phyloP scores from a whole-genome alignment of 2,113 vertebrate genomes.

The Nematolebias whitei region DNA sequence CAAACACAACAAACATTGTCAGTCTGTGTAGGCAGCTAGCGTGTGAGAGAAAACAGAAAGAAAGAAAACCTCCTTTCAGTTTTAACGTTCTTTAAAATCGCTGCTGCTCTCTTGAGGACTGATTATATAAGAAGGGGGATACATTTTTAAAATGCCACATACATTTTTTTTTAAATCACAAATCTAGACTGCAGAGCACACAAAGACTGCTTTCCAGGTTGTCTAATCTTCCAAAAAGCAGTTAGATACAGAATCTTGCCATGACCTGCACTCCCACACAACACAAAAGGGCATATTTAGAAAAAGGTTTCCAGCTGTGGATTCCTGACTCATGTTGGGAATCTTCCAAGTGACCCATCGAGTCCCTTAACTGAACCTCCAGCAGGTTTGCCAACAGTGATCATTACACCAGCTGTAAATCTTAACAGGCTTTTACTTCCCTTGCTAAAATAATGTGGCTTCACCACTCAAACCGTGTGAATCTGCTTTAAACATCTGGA shows the following conservation, averaged over 20 bases:
- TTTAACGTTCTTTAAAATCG: slow-evolving; percentile 15
- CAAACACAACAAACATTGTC: slow-evolving; percentile 12
- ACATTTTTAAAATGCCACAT: neutral
- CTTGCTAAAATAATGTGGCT: slow-evolving; percentile 36
- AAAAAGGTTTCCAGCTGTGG: slow-evolving; percentile 58
- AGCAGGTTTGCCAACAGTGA: slow-evolving; percentile 4
- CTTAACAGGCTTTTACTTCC: slow-evolving; percentile 32
- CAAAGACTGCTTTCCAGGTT: slow-evolving; percentile 8
- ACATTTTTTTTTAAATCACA: no score
- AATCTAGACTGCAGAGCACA: neutral
- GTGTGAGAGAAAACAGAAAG: slow-evolving; percentile 17
- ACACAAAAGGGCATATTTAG: slow-evolving; percentile 18
- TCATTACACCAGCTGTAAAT: slow-evolving; percentile 50
- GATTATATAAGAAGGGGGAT: slow-evolving; percentile 18
- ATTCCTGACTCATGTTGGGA: slow-evolving; percentile 21
- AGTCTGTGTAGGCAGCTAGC: slow-evolving; percentile 27
- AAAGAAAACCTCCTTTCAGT: slow-evolving; percentile 35
- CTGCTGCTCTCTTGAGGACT: slow-evolving; percentile 1
- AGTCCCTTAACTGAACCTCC: slow-evolving; percentile 25
- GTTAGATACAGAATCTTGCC: slow-evolving; percentile 13
- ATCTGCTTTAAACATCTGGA: slow-evolving; percentile 28
- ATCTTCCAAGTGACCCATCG: slow-evolving; percentile 16
- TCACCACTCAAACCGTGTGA: slow-evolving; percentile 8
- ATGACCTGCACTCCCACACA: slow-evolving; percentile 30
- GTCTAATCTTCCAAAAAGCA: slow-evolving; percentile 24